These are phyloP conservation scores for Coremacera marginata DNA, from an alignment of 2,888 invertebrate genomes.

Conservation along the genomic window DNA sequence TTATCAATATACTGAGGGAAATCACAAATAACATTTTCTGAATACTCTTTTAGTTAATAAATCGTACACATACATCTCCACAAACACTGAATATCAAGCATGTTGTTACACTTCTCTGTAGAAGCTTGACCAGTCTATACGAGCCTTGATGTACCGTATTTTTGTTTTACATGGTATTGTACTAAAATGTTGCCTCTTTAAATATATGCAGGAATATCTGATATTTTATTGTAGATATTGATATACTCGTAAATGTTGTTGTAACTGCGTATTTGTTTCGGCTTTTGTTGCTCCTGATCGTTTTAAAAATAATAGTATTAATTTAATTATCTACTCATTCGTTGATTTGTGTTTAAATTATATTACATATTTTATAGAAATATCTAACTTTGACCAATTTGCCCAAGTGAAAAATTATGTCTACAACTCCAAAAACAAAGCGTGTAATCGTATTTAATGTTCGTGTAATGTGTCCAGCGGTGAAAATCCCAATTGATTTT, in stretches of 20 bases:
- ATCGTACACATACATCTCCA: neutral
- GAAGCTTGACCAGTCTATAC: conserved; percentile 16
- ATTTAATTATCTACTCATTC: too few species aligned
- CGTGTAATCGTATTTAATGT: too few species aligned
- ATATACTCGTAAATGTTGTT: conserved; percentile 39
- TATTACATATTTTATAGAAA: too few species aligned
- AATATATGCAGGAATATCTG: neutral
- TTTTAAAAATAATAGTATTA: neutral
- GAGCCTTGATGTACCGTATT: conserved; percentile 1
- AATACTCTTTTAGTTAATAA: neutral
- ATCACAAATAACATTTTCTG: neutral
- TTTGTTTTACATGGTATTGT: conserved; percentile 17
- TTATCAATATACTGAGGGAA: neutral
- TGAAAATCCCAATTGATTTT: too few species aligned
- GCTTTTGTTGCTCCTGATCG: conserved; percentile 52
- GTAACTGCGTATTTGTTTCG: conserved; percentile 47
- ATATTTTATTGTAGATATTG: conserved; percentile 8
- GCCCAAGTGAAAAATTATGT: too few species aligned
- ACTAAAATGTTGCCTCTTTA: neutral
- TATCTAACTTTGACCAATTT: too few species aligned
- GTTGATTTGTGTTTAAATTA: too few species aligned
- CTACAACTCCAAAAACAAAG: too few species aligned
- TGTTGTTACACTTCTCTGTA: neutral
- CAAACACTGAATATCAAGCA: neutral
- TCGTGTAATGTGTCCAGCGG: too few species aligned